These are phyloP conservation scores for Drosophila formosana DNA, from an alignment of 2,888 invertebrate genomes.

Conservation along the genomic window DNA sequence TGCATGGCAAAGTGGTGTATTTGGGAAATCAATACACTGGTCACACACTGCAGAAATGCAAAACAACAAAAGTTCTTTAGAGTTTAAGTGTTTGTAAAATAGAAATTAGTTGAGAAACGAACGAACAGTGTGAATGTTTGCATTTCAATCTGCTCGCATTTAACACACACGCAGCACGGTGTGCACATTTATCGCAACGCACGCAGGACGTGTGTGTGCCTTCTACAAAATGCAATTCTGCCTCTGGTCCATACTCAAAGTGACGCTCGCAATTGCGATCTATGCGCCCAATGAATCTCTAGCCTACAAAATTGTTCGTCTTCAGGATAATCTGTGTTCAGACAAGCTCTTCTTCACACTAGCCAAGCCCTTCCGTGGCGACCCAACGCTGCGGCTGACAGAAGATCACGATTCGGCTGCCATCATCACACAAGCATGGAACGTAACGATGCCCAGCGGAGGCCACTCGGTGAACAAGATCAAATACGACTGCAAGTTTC, in stretches of 20 bases:
- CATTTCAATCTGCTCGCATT: constrained; percentile 16
- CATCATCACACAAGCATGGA: constrained; percentile 83
- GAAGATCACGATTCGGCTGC: constrained; percentile 82
- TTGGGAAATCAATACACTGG: not conserved
- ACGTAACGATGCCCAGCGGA: constrained; percentile 74
- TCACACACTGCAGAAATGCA: constrained; percentile 40
- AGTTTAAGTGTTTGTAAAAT: constrained; percentile 19
- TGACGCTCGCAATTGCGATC: constrained; percentile 47
- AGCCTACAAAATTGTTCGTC: constrained; percentile 69
- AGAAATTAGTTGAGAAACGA: constrained; percentile 10
- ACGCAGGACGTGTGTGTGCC: constrained; percentile 25
- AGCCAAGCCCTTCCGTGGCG: constrained; percentile 79
- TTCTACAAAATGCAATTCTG: constrained; percentile 55
- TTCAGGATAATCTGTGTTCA: constrained; percentile 82
- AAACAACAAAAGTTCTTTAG: constrained; percentile 51
- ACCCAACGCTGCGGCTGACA: constrained; percentile 77
- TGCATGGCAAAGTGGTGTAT: not conserved
- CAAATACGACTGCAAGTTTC: constrained; percentile 82
- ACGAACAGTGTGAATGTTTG: constrained; percentile 28
- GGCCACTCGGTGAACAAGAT: constrained; percentile 73
- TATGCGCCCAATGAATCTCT: constrained; percentile 39
- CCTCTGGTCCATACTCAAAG: constrained; percentile 49
- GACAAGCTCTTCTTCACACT: constrained; percentile 77
- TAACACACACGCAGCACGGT: constrained; percentile 43
- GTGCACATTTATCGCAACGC: constrained; percentile 24